Conservation (phyloP, 2,888 invertebrate genomes). For the Geotrupes spiniger region DNA sequence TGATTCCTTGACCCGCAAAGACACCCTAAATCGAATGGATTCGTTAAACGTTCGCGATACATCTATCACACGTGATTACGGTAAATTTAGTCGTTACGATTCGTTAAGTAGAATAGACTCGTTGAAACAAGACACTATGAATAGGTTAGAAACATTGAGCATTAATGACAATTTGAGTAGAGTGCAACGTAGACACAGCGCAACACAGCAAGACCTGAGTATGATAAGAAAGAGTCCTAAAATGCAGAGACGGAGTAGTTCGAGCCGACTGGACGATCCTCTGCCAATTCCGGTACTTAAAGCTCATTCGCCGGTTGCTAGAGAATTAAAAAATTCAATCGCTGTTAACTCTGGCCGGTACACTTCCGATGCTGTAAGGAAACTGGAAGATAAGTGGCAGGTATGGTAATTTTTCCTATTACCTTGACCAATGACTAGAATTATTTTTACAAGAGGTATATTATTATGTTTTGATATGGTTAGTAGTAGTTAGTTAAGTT, state of each 20-base stretch:
- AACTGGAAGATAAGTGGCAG: conserved; percentile 55
- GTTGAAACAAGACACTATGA: conserved; percentile 52
- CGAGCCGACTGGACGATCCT: conserved; percentile 55
- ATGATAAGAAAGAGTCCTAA: conserved; percentile 53
- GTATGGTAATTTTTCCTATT: conserved; percentile 37
- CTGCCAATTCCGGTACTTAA: conserved; percentile 63
- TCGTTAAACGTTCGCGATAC: conserved; percentile 43
- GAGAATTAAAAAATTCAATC: conserved; percentile 47
- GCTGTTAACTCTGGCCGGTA: conserved; percentile 44
- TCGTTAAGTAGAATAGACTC: conserved; percentile 53
- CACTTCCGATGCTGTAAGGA: conserved; percentile 41
- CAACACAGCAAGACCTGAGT: conserved; percentile 57
- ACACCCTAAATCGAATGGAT: conserved; percentile 53
- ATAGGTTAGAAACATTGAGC: conserved; percentile 57
- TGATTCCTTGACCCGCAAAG: conserved; percentile 50
- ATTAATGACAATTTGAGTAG: conserved; percentile 53
- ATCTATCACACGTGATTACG: conserved; percentile 5
- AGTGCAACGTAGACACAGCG: conserved; percentile 54
- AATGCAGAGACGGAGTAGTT: conserved; percentile 54
- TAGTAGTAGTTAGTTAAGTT: too few species aligned
- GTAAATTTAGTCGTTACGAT: conserved; percentile 44
- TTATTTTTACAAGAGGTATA: too few species aligned
- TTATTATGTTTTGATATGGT: too few species aligned
- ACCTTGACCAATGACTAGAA: too few species aligned
- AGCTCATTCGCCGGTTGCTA: conserved; percentile 51